These are phyloP conservation scores for Caretta caretta DNA, from an alignment of 2,113 vertebrate species.

Conservation along the genomic window DNA sequence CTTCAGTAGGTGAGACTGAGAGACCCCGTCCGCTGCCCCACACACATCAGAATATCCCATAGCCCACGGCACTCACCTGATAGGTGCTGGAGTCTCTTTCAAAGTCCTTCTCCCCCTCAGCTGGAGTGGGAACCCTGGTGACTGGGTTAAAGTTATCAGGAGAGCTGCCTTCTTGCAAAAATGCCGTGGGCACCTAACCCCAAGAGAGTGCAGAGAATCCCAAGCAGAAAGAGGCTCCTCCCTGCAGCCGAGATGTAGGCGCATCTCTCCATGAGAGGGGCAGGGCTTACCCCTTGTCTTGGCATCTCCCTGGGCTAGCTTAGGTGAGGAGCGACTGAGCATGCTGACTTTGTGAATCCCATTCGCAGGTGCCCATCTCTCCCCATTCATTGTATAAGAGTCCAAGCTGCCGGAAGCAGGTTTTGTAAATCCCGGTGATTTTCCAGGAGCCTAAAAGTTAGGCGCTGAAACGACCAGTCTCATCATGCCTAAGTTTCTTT, in stretches of 20 bases:
- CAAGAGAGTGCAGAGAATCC: too few relatives aligned
- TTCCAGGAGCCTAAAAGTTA: neutral
- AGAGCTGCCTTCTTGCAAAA: too few relatives aligned
- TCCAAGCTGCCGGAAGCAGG: neutral
- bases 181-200: too few relatives aligned
- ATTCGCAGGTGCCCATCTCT: neutral
- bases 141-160: too few relatives aligned
- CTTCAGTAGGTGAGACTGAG: too few relatives aligned
- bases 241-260: too few relatives aligned
- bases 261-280: neutral
- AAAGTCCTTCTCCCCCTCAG: too few relatives aligned
- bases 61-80: too few relatives aligned
- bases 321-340: neutral
- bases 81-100: too few relatives aligned
- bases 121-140: too few relatives aligned
- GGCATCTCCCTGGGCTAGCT: neutral
- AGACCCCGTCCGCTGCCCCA: too few relatives aligned
- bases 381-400: neutral
- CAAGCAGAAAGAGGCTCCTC: neutral
- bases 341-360: neutral
- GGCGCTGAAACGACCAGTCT: neutral
- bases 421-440: neutral
- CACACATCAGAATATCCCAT: too few relatives aligned
- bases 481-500: neutral
- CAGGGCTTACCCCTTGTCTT: neutral